Evolutionary conservation across 2,888 invertebrate genomes (phyloP), one percentile per base, ranked within the genome.

Genomic region (Machimus atricapillus): DNA sequence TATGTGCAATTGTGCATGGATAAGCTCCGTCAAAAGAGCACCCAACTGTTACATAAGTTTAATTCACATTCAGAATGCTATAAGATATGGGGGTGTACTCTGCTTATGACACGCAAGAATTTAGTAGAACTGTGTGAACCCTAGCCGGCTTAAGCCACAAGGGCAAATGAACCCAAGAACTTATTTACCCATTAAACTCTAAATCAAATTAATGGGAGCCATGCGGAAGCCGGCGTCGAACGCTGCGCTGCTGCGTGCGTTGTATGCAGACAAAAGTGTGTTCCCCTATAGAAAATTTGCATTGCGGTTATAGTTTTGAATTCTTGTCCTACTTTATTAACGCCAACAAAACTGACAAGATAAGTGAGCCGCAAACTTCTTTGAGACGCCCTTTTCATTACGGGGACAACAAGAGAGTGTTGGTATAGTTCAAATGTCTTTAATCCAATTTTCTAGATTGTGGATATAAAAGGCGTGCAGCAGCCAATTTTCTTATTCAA

Each of bases 251-350:
- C n/a, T 56, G 2, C 5, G 19, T 56, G 19, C n/a, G 14, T 19
- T 27, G 4, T 27, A 46, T 27, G 27, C 66, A 66, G 9, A 66
- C 66, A 66, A 66, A 66, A 66, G 66, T 23, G 27, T 19, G n/a
- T 19, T 56, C 9, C 66, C 27, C 66, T 66, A 66, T 66, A 66
- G 66, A 19, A 82, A 79, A 82, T 82, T 82, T 58, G 82, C 82
- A 82, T 82, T 40, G 58, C 82, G 58, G 23, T 58, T 34, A 46
- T 14, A 27, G 43, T 52, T 79, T 46, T 52, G 52, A 52, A 46
- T 81, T 31, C 66, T 66, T 82, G 82, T 82, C 82, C 82, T 37
- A 82, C 34, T 66, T 82, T 58, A 66, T 66, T 58, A 66, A 52
- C 37, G 58, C 66, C 37, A 82, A 82, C 34, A 82, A 82, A 66